Evolutionary conservation across 2,888 invertebrate genomes (phyloP).

Genomic region (Galerucella nymphaeae): DNA sequence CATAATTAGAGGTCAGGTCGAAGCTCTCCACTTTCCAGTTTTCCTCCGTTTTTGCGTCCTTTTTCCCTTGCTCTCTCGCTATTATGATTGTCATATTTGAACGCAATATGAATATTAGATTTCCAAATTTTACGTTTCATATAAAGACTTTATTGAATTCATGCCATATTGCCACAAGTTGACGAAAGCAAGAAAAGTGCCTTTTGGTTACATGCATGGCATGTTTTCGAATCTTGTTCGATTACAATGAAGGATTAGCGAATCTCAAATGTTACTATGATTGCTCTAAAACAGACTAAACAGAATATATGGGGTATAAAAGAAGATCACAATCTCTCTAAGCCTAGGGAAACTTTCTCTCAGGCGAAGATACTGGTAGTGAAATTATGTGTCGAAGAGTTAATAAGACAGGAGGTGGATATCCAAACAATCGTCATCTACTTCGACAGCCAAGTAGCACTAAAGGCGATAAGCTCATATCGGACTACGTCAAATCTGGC

Average conservation of each 20-base stretch:
- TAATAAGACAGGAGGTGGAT: too few species aligned
- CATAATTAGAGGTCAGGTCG: slow-evolving; percentile 38
- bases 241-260: neutral
- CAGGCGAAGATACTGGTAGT: too few species aligned
- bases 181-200: neutral
- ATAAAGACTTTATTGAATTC: slow-evolving; percentile 41
- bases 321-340: too few species aligned
- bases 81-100: slow-evolving; percentile 37
- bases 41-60: slow-evolving; percentile 23
- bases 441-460: too few species aligned
- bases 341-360: too few species aligned
- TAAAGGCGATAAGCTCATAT: too few species aligned
- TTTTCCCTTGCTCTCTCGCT: slow-evolving; percentile 23
- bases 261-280: too few species aligned
- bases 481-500: too few species aligned
- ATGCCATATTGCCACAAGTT: slow-evolving; percentile 29
- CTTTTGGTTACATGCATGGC: neutral
- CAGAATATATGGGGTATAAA: too few species aligned
- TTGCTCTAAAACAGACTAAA: too few species aligned
- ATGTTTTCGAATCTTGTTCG: neutral
- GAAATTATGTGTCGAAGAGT: too few species aligned
- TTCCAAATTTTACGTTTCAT: slow-evolving; percentile 38
- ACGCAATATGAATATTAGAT: slow-evolving; percentile 41
- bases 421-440: too few species aligned
- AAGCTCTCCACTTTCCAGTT: slow-evolving; percentile 29